Conservation (phyloP, 2,888 invertebrate species). For the Trachelus tabidus region DNA sequence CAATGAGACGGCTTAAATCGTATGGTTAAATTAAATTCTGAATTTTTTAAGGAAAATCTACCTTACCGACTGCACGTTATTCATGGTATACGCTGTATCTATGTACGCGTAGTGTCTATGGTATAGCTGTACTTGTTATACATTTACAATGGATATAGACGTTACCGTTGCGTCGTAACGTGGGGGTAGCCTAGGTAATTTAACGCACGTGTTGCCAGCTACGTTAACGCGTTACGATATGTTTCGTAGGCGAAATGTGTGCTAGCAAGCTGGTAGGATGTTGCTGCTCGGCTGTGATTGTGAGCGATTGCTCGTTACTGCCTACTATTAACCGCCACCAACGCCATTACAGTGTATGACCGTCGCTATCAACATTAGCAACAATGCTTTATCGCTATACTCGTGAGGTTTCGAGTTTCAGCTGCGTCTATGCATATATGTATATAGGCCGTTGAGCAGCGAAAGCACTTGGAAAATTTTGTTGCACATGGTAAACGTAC, state of each 20-base stretch:
- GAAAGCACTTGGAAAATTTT: not conserved
- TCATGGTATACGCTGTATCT: not conserved
- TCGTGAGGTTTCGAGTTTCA: not conserved
- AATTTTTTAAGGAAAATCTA: not conserved
- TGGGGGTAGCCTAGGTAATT: not conserved
- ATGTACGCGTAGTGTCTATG: not conserved
- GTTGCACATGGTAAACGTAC: not conserved
- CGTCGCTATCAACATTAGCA: constrained; percentile 34
- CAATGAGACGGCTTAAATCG: not conserved
- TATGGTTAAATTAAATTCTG: not conserved
- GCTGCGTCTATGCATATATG: not conserved
- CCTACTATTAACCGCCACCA: constrained; percentile 31
- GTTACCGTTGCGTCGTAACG: not conserved
- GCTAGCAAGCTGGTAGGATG: not conserved
- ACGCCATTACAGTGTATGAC: constrained; percentile 13
- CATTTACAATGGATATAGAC: not conserved
- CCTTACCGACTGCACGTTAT: not conserved
- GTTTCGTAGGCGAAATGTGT: not conserved
- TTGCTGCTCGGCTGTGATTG: constrained; percentile 29
- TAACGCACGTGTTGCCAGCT: not conserved
- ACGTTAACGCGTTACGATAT: constrained; percentile 4
- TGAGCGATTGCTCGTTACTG: constrained; percentile 36
- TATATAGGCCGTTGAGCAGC: not conserved
- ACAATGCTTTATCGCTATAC: constrained; percentile 20
- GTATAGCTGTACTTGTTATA: not conserved